Base-by-base conservation (phyloP, 2,113 vertebrate genomes). In the Phrynosoma blainvillii region DNA sequence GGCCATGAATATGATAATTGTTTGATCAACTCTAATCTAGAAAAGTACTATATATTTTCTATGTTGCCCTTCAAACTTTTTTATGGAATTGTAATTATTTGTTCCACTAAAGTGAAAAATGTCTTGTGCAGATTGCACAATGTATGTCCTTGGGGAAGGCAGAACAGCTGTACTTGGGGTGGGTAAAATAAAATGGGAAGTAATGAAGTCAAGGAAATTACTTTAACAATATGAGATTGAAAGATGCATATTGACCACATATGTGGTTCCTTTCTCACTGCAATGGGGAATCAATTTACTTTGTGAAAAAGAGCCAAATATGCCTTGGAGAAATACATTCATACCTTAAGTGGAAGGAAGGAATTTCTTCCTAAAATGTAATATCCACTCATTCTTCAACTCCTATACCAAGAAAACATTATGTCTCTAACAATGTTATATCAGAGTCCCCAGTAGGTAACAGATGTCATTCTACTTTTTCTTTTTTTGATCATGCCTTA, bases 391-490 rank as follows among this genome's bases (percentile, higher is more conserved):
- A 1, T 73, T 87, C 82, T 30, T 85, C 79, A 73, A 71, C n/a
- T 8, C 47, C 79, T 89, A 85, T 75, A 74, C 84, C 89, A 81
- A 47, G 84, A 85, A 89, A 70, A 66, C 73, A 1, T 84, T 83
- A 62, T 83, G 83, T 0, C 2, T 76, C 73, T 14, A 89, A 84
- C 20, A 18, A 30, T 62, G 65, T 81, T 82, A 66, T 10, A 62
- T 75, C 56, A n/a, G 71, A 16, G 10, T 47, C 70, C 79, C 62
- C 84, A 76, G 36, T 78, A 36, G 66, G 47, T 90, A 81, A 85
- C 84, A 73, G 78, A 14, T 89, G 88, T 66, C 59, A 82, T 85
- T 91, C 88, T 88, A 7, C 66, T 27, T 68, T 78, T 78, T 74
- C 18, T 21, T 3, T 11, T 76, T 76, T 27, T 62, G 40, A 77